Percentiles rank a stretch among this genome's conserved stretches.
These are phyloP conservation scores for Heliconius sara DNA, from an alignment of 2,888 invertebrate genomes.

Conservation along the genomic window DNA sequence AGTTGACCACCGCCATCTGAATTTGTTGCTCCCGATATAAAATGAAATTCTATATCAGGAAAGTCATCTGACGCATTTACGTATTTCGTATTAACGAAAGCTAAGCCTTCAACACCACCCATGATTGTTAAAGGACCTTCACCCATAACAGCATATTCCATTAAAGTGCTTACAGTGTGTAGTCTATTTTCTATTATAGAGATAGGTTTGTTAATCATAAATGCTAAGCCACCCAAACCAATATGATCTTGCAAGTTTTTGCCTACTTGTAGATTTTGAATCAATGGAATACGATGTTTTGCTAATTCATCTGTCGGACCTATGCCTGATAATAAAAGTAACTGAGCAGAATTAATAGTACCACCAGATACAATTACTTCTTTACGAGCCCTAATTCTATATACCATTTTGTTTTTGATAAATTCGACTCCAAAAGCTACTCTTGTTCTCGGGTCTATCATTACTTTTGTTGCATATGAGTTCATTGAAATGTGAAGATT, in stretches of 20 bases:
- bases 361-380: constrained; percentile 96
- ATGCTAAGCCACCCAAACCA: constrained; percentile 92
- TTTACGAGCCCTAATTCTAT: constrained; percentile 89
- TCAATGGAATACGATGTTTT: constrained; percentile 90
- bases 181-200: constrained; percentile 91
- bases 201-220: constrained; percentile 90
- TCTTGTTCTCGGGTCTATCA: constrained; percentile 89
- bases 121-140: constrained; percentile 93
- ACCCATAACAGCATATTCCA: constrained; percentile 93
- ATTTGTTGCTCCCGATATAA: constrained; percentile 93
- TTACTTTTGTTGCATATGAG: constrained; percentile 89
- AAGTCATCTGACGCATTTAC: constrained; percentile 91
- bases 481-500: constrained; percentile 94
- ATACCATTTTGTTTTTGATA: constrained; percentile 88
- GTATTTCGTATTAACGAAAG: constrained; percentile 94
- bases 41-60: constrained; percentile 95
- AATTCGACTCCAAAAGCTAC: constrained; percentile 93
- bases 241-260: constrained; percentile 95
- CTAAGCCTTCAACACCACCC: constrained; percentile 95
- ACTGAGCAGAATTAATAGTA: constrained; percentile 95
- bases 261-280: constrained; percentile 92
- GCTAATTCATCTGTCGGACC: constrained; percentile 89
- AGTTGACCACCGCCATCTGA: constrained; percentile 93
- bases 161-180: constrained; percentile 90
- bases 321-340: constrained; percentile 96